Evolutionary conservation across 2,888 invertebrate genomes (phyloP), one percentile per base, ranked within the genome.

Genomic region (Tortrix viridana): DNA sequence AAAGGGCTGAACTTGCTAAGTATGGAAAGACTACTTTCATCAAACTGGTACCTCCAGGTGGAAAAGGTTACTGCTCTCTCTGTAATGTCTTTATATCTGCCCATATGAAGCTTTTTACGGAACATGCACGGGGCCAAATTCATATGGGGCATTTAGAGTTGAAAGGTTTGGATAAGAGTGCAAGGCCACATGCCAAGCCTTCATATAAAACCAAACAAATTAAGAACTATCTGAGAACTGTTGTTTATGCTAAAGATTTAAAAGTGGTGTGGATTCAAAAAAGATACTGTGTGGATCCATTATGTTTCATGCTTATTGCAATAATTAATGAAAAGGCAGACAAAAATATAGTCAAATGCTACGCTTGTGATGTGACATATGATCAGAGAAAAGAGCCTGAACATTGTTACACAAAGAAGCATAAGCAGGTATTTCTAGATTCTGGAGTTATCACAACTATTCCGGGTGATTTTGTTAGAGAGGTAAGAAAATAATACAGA

Each of bases 1-100:
- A 59, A 3, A 80, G 86, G 55, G 65, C 74, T 0, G 74, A 81
- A 48, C 56, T 84, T 7, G 75, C 82, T 1, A 65, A 71, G 41
- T 88, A 75, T 70, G 86, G 85, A 1, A 79, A 68, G 64, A 62
- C 70, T 5, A 71, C 84, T 59, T 74, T 63, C 41, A 84, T 89
- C 4, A 85, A 77, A 68, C 62, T 87, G n/a, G 83, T 81, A 57
- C 66, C 71, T 20, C 81, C 80, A 0, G 86, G 84, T 1, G 73
- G 76, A 44, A 78, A 75, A 59, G 86, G 82, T 0, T 84, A 78
- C 61, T 89, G 88, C 55, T 69, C 60, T 1, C 9, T 87, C 6
- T 89, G 88, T 64, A 73, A 81, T 37, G 71, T 69, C n/a, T 70
- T 69, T 18, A 56, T 86, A 5, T 76, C 80, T 0, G 77, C 78